Evolutionary conservation across 2,113 vertebrate genomes (phyloP).

Genomic region (Salvelinus fontinalis): DNA sequence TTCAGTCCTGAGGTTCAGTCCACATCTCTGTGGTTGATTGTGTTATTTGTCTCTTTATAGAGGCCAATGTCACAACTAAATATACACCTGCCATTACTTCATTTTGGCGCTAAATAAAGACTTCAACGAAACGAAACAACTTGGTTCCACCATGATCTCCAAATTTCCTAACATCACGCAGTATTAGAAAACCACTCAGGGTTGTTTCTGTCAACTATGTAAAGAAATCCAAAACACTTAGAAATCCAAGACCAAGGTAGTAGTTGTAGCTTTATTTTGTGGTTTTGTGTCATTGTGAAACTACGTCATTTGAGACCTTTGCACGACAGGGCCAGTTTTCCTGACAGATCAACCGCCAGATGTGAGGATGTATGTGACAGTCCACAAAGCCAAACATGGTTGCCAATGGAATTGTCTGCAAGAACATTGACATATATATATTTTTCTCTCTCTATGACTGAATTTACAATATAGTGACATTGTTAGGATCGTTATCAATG

Average conservation of each 20-base stretch:
- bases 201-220: conserved; percentile 12
- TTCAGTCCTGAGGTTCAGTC: background rate
- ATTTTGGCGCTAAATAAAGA: background rate
- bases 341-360: background rate
- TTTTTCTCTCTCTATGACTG: background rate
- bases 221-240: conserved; percentile 27
- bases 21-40: background rate
- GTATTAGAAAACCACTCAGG: background rate
- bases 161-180: background rate
- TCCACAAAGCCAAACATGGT: background rate
- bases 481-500: no score
- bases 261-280: background rate
- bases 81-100: background rate
- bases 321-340: background rate
- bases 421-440: background rate
- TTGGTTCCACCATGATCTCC: background rate
- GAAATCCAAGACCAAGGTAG: background rate
- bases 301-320: background rate
- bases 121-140: background rate
- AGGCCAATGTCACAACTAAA: background rate
- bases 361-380: background rate
- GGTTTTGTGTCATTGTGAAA: background rate
- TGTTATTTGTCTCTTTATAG: background rate
- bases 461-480: no score
- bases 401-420: background rate